phyloP scores from a whole-genome alignment of 1,140 invertebrate genomes.

The Drosophila insularis region DNA sequence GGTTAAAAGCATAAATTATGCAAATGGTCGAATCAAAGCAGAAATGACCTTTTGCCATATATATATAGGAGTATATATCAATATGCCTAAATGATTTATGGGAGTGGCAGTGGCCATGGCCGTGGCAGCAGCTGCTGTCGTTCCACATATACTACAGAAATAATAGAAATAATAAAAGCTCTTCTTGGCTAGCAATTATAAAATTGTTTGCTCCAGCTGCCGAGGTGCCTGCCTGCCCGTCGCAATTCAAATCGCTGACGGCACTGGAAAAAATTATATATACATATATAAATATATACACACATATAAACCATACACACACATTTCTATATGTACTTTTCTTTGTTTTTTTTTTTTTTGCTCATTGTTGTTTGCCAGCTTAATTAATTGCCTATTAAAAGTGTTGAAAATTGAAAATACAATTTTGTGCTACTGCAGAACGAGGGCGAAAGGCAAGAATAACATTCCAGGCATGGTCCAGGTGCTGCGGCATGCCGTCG shows the following conservation, averaged over 20 bases:
- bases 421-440: slow-evolving; percentile 50
- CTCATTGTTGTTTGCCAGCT: slow-evolving; percentile 55
- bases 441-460: slow-evolving; percentile 29
- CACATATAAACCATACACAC: slow-evolving; percentile 17
- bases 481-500: neutral
- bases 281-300: neutral
- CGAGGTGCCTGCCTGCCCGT: slow-evolving; percentile 11
- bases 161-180: slow-evolving; percentile 54
- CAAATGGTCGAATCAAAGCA: slow-evolving; percentile 10
- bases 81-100: slow-evolving; percentile 56
- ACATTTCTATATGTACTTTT: slow-evolving; percentile 31
- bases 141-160: neutral
- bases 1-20: slow-evolving; percentile 61
- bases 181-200: slow-evolving; percentile 39
- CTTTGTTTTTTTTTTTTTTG: slow-evolving; percentile 49
- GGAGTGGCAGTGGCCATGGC: neutral
- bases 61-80: slow-evolving; percentile 22
- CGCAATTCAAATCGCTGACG: slow-evolving; percentile 19
- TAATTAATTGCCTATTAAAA: slow-evolving; percentile 80
- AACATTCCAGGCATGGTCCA: slow-evolving; percentile 28
- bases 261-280: slow-evolving; percentile 28
- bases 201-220: slow-evolving; percentile 58
- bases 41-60: slow-evolving; percentile 9
- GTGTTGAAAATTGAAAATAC: slow-evolving; percentile 78
- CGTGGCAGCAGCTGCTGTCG: slow-evolving; percentile 21